Conservation (phyloP, 1,140 invertebrate genomes). For the Cydia strobilella region DNA sequence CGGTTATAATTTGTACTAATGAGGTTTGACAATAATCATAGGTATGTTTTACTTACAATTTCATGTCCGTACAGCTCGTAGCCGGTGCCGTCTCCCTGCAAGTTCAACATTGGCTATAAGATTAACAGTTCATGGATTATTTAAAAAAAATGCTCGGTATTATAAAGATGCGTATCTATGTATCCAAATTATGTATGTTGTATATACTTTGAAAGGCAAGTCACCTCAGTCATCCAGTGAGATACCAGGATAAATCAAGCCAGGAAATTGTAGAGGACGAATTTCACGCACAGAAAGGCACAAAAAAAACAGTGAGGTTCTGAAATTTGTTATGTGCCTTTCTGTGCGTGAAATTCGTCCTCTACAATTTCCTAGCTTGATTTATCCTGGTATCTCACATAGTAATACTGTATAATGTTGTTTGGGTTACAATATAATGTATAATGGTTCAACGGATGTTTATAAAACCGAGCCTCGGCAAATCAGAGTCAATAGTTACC, state of each 20-base stretch:
- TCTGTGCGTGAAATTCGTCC: no score
- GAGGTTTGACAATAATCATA: background rate
- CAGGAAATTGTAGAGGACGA: background rate
- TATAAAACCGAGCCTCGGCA: background rate
- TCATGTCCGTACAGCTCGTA: slow-evolving; percentile 86
- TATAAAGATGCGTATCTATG: background rate
- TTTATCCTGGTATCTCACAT: background rate
- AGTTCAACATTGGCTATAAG: slow-evolving; percentile 81
- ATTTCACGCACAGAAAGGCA: no score
- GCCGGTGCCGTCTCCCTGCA: slow-evolving; percentile 89
- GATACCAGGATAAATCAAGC: background rate
- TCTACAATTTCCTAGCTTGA: background rate
- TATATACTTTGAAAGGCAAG: background rate
- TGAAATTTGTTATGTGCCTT: no score
- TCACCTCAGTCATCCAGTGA: background rate
- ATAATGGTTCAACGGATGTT: background rate
- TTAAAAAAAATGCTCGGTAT: background rate
- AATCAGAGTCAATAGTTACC: slow-evolving; percentile 82
- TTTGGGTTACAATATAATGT: slow-evolving; percentile 14
- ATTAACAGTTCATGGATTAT: slow-evolving; percentile 57
- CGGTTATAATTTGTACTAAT: no score
- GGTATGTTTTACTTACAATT: slow-evolving; percentile 76
- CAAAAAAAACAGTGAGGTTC: no score
- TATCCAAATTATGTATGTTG: background rate
- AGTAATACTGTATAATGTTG: no score